phyloP scores from a whole-genome alignment of 2,113 vertebrate species.

The Tragelaphus buxtoni region DNA sequence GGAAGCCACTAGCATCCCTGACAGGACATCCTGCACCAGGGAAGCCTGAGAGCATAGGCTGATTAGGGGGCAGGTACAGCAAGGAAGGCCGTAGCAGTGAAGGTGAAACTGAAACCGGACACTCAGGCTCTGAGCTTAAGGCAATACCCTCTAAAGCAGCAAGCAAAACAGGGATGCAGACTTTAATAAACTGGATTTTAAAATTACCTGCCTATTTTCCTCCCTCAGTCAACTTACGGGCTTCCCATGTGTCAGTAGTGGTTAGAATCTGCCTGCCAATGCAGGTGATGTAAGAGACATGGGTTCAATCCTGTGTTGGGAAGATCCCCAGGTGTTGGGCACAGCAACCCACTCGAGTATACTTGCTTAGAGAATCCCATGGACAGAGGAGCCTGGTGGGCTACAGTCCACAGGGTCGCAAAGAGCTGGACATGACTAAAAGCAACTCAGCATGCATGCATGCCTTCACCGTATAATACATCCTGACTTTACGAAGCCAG shows the following conservation, averaged over 20 bases:
- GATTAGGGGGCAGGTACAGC: neutral
- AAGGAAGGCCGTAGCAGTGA: neutral
- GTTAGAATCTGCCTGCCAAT: neutral
- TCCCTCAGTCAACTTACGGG: neutral
- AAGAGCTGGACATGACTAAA: neutral
- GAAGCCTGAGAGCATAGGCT: neutral
- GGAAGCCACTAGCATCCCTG: neutral
- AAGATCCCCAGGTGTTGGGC: neutral
- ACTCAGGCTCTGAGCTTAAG: neutral
- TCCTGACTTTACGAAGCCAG: neutral
- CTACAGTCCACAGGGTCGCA: neutral
- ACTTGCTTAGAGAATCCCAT: neutral
- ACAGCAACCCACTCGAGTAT: neutral
- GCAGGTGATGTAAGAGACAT: neutral
- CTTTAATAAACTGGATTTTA: neutral
- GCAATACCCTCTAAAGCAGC: neutral
- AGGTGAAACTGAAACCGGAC: neutral
- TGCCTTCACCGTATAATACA: neutral
- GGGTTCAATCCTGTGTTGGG: neutral
- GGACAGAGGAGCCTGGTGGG: neutral
- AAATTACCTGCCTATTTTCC: neutral
- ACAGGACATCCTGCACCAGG: neutral
- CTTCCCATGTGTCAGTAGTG: neutral
- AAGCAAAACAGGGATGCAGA: neutral
- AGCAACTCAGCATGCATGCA: neutral